Conservation (phyloP, 2,888 invertebrate species). For the Andrena flavipes region DNA sequence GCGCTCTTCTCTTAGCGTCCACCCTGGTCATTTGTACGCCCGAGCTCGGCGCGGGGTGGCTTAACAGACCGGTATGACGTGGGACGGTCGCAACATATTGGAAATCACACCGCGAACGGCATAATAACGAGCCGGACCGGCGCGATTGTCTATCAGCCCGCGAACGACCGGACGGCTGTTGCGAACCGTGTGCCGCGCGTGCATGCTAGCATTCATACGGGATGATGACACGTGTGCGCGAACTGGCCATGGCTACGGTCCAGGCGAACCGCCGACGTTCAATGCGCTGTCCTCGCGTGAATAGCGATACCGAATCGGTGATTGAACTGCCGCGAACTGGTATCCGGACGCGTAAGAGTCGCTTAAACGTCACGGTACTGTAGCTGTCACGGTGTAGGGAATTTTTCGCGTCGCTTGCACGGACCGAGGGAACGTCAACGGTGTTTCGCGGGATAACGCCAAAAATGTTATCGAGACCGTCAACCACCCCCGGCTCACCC, state of each 20-base stretch:
- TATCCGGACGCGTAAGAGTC: conserved; percentile 59
- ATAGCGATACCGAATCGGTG: conserved; percentile 63
- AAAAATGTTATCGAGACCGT: conserved; percentile 29
- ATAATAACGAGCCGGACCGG: conserved; percentile 74
- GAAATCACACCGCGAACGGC: conserved; percentile 63
- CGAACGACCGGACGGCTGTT: conserved; percentile 42
- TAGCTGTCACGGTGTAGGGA: conserved; percentile 47
- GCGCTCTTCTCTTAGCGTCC: conserved; percentile 53
- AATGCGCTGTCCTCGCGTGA: conserved; percentile 55
- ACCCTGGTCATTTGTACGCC: conserved; percentile 62
- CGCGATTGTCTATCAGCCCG: conserved; percentile 76
- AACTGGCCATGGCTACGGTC: conserved; percentile 40
- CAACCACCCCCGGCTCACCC: not conserved
- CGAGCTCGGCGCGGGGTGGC: conserved; percentile 30
- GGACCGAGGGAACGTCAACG: conserved; percentile 11
- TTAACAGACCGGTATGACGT: conserved; percentile 42
- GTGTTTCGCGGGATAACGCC: conserved; percentile 41
- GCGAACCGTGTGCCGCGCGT: not conserved
- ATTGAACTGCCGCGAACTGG: conserved; percentile 55
- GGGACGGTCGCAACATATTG: conserved; percentile 50
- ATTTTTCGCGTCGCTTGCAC: conserved; percentile 52
- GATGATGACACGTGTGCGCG: conserved; percentile 22
- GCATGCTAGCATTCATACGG: conserved; percentile 1
- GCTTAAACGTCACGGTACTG: conserved; percentile 66
- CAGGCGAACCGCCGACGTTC: conserved; percentile 46